Base-by-base conservation (phyloP, 1,140 invertebrate species). In the Venturia canescens region DNA sequence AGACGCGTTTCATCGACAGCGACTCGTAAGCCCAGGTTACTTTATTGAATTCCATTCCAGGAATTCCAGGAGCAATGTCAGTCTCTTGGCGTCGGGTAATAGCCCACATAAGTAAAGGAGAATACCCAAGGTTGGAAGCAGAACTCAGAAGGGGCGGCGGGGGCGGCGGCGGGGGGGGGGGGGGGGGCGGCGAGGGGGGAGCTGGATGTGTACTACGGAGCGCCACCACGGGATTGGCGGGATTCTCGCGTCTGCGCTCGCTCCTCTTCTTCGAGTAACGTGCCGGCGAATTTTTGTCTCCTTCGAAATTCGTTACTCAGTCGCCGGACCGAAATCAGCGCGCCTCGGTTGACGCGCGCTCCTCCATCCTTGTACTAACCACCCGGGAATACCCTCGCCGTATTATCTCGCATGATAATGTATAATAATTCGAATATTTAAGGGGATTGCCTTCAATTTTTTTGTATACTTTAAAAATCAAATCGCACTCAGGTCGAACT, bases 271-370 rank as follows among this genome's bases (percentile, higher is more conserved):
- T 72, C 57, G 27, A 50, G 70, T 16, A 53, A 80, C 69, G 53
- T 66, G 78, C 83, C 60, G 76, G 60, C 78, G 78, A 71, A 84
- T 84, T 86, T 57, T 57, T 57, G n/a, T 57, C 53, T 57, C 4
- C 18, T 57, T 57, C 53, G 21, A 57, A 57, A 57, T 87, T 84
- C 80, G 66, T 48, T 60, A 82, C 69, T 84, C 82, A 84, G 85
- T 86, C 80, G 82, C 79, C 21, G 69, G 83, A 71, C 80, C 79
- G 83, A 82, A 84, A 85, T 84, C 79, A 79, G 60, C 81, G 81
- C 78, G 83, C 27, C 72, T 66, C 63, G 78, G 38, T 57, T 48
- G 38, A 72, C 67, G 71, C 48, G 23, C 38, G 53, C 57, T 60
- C 26, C 44, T 34, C 16, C 23, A 57, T 21, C 21, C 3, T 18